phyloP scores from a whole-genome alignment of 2,113 vertebrate species.

The Cebus imitator region DNA sequence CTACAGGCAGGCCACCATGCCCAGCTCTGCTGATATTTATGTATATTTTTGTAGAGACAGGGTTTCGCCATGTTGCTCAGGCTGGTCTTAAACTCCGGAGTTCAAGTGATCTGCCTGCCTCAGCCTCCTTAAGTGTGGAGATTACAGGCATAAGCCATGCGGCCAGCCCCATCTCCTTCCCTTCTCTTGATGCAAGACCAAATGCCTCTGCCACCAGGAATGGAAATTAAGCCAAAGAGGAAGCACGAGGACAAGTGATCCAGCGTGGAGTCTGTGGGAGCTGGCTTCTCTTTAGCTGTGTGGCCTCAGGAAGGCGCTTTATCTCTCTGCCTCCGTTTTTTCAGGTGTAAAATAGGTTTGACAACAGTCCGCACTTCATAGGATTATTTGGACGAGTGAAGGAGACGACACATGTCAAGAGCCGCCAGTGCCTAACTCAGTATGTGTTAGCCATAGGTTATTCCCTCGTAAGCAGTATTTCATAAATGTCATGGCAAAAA shows the following conservation, averaged over 20 bases:
- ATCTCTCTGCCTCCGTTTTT: neutral
- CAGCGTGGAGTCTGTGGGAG: neutral
- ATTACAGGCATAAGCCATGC: too few species aligned
- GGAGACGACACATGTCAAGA: fast-evolving
- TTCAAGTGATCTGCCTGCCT: too few species aligned
- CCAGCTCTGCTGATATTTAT: too few species aligned
- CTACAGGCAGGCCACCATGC: too few species aligned
- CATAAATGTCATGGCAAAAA: neutral
- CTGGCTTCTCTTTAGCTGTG: neutral
- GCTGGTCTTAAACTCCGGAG: too few species aligned
- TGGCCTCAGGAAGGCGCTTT: neutral
- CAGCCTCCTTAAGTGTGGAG: too few species aligned
- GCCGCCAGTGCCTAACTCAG: neutral
- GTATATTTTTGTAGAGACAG: too few species aligned
- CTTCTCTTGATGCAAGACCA: neutral
- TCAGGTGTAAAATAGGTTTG: neutral
- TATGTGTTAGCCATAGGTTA: neutral
- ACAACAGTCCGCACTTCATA: neutral
- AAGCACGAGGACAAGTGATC: fast-evolving
- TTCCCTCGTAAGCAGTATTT: neutral
- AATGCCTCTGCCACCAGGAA: neutral
- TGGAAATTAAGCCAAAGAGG: neutral
- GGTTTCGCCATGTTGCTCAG: too few species aligned
- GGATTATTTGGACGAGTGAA: neutral
- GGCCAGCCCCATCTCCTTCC: too few species aligned